A percentile compares a stretch with the other conserved stretches of the same genome.
Conservation (phyloP, 2,113 vertebrate genomes). For the Strix uralensis region DNA sequence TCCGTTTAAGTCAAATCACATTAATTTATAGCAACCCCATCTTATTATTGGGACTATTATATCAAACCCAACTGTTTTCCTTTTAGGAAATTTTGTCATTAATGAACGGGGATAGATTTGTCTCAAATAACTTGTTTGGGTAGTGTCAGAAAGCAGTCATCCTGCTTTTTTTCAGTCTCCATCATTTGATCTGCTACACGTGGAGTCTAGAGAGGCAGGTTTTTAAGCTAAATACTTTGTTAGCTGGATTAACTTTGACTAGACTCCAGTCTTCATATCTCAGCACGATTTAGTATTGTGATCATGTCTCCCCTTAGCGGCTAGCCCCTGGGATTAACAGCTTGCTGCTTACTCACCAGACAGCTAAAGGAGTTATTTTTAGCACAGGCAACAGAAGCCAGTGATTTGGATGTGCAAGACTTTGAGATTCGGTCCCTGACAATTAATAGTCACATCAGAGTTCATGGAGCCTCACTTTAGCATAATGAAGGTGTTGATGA, state of each 20-base stretch:
- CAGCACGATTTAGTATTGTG: background rate
- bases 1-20: background rate
- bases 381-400: background rate
- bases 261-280: background rate
- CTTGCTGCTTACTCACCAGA: background rate
- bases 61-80: background rate
- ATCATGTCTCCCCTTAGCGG: background rate
- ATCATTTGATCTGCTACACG: background rate
- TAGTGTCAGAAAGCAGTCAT: background rate
- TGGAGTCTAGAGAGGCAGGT: background rate
- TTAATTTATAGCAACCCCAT: background rate
- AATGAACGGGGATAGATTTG: background rate
- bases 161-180: background rate
- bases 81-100: background rate
- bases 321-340: slow-evolving; percentile 6
- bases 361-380: background rate
- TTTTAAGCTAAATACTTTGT: background rate
- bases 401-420: background rate
- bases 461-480: background rate
- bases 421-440: background rate
- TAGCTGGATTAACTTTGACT: background rate
- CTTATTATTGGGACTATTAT: background rate
- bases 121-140: background rate
- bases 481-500: background rate
- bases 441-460: background rate